A percentile compares a stretch with the other conserved stretches of the same genome.
Conservation (phyloP, 2,888 invertebrate genomes). For the Teleogryllus oceanicus region DNA sequence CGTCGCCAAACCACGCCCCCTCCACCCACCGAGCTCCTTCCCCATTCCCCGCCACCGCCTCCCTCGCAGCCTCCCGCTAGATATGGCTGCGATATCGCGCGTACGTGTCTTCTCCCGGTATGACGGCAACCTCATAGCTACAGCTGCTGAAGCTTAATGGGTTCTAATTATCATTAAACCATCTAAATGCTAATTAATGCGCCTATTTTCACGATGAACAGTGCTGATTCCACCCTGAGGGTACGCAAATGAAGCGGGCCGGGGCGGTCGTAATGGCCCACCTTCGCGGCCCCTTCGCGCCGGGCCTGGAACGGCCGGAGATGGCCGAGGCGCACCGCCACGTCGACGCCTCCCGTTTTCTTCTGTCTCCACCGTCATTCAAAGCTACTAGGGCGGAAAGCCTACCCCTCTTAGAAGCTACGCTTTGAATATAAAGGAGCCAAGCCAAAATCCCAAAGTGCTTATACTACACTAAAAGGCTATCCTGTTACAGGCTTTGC, state of each 20-base stretch:
- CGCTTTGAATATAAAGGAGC: background rate
- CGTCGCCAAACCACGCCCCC: no score
- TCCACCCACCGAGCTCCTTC: background rate
- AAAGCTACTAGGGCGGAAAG: conserved; percentile 28
- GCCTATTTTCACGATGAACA: conserved; percentile 44
- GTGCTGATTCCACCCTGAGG: conserved; percentile 47
- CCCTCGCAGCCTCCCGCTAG: conserved; percentile 5
- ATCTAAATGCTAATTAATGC: conserved; percentile 57
- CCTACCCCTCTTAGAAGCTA: conserved; percentile 24
- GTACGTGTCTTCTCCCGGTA: conserved; percentile 38
- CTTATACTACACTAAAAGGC: conserved; percentile 18
- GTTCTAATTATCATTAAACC: conserved; percentile 54
- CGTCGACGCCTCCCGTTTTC: conserved; percentile 38
- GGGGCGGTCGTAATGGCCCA: conserved; percentile 44
- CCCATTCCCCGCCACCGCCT: conserved; percentile 12
- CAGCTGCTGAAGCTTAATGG: conserved; percentile 39
- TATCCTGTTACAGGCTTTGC: conserved; percentile 6
- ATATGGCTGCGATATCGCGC: conserved; percentile 4
- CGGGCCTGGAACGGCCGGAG: conserved; percentile 27
- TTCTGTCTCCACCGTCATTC: conserved; percentile 33
- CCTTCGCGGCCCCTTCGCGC: conserved; percentile 12
- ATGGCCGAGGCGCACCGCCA: conserved; percentile 35
- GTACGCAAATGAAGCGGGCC: conserved; percentile 50
- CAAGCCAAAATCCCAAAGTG: conserved; percentile 5
- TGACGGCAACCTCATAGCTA: conserved; percentile 37